A percentile compares a stretch with the other conserved stretches of the same genome.
phyloP scores from a whole-genome alignment of 2,888 invertebrate species.

The Macrophya alboannulata region DNA sequence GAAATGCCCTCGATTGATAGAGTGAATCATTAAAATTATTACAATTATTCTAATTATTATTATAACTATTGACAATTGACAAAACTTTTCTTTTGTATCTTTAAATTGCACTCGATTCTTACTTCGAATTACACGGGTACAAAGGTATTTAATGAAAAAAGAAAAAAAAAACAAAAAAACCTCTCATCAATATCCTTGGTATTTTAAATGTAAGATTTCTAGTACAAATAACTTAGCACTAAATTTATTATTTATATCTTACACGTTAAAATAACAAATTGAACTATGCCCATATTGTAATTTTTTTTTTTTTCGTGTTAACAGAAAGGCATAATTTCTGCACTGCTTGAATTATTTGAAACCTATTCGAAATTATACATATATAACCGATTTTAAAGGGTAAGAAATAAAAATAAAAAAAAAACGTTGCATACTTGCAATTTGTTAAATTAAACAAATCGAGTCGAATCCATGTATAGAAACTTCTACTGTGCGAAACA shows the following conservation, averaged over 20 bases:
- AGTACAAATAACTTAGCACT: neutral
- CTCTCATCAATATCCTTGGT: neutral
- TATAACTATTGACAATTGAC: neutral
- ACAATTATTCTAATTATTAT: neutral
- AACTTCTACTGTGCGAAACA: neutral
- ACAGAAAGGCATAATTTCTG: neutral
- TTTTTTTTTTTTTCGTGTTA: neutral
- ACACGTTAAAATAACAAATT: neutral
- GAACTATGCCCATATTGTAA: neutral
- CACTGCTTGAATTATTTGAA: neutral
- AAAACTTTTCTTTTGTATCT: neutral
- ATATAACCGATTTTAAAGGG: no score
- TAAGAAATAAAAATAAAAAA: neutral
- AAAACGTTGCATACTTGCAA: neutral
- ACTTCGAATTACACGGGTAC: neutral
- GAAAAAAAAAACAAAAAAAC: neutral
- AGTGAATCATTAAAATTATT: neutral
- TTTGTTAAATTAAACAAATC: neutral
- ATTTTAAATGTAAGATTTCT: neutral
- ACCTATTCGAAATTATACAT: neutral
- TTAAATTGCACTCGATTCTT: conserved; percentile 27
- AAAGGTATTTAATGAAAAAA: no score
- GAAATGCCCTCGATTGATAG: neutral
- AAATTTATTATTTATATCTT: neutral
- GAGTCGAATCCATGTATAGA: neutral